A percentile compares a stretch with the other conserved stretches of the same genome.
Conservation (phyloP, 2,797 vertebrate genomes). For the Rhabdomys pumilio region DNA sequence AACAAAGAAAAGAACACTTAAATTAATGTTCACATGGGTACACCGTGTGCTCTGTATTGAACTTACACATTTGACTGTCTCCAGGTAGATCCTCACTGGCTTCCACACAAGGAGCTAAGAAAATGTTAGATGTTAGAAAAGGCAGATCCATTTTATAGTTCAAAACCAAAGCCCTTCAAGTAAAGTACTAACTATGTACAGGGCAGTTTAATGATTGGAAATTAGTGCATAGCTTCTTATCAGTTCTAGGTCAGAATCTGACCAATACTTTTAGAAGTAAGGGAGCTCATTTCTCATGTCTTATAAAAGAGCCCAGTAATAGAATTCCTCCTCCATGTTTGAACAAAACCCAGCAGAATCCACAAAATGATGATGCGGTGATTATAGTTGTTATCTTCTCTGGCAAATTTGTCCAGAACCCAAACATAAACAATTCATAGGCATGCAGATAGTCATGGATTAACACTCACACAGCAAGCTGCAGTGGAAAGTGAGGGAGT, state of each 20-base stretch:
- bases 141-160: conserved; percentile 44
- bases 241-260: conserved; percentile 52
- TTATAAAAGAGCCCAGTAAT: conserved; percentile 1
- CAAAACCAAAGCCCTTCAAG: conserved; percentile 20
- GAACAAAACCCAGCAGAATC: conserved; percentile 30
- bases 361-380: neutral
- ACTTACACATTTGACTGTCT: neutral
- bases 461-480: neutral
- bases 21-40: neutral
- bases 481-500: neutral
- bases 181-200: conserved; percentile 18
- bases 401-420: conserved; percentile 36
- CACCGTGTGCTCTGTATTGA: neutral
- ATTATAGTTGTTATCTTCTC: neutral
- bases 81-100: neutral
- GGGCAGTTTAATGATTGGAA: conserved; percentile 40
- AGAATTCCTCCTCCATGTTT: conserved; percentile 33
- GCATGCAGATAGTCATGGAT: neutral
- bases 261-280: neutral
- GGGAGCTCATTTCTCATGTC: conserved; percentile 23
- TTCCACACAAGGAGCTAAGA: neutral
- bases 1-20: conserved; percentile 33
- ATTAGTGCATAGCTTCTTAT: conserved; percentile 19
- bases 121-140: neutral
- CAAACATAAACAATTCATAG: neutral